Evolutionary conservation across 2,797 vertebrate species (phyloP).

Genomic region (Pseudochirops corinnae): DNA sequence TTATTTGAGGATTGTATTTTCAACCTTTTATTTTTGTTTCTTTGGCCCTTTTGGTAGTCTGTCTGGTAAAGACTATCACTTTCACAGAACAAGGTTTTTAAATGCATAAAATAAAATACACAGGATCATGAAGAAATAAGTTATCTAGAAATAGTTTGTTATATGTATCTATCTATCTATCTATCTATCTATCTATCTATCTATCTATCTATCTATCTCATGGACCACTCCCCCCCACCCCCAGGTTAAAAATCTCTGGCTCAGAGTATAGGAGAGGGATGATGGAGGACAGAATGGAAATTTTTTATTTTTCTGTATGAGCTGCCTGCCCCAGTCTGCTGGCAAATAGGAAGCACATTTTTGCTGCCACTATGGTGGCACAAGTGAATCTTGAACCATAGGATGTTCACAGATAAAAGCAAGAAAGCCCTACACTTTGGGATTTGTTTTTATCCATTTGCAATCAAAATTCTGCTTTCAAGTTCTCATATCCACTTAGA

Average conservation of each 20-base stretch:
- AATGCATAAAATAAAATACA: not conserved
- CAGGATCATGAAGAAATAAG: not conserved
- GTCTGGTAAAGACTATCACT: not conserved
- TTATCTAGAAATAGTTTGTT: not conserved
- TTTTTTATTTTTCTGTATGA: not conserved
- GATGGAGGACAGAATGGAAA: not conserved
- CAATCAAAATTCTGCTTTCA: not conserved
- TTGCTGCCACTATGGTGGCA: not conserved
- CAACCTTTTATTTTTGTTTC: not conserved
- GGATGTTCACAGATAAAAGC: not conserved
- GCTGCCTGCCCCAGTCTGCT: not conserved
- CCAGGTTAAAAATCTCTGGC: not conserved
- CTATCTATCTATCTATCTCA: not conserved
- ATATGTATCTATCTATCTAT: too few species aligned
- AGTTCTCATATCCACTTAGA: not conserved
- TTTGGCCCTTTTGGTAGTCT: not conserved
- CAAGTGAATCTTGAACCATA: not conserved
- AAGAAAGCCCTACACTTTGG: not conserved
- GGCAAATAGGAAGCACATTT: not conserved
- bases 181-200: too few species aligned
- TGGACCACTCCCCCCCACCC: not conserved
- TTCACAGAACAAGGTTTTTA: not conserved
- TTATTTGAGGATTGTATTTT: not conserved
- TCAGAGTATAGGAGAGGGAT: not conserved
- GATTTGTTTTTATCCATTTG: conserved; percentile 1